phyloP scores from a whole-genome alignment of 2,113 vertebrate species.

The Zeus faber region DNA sequence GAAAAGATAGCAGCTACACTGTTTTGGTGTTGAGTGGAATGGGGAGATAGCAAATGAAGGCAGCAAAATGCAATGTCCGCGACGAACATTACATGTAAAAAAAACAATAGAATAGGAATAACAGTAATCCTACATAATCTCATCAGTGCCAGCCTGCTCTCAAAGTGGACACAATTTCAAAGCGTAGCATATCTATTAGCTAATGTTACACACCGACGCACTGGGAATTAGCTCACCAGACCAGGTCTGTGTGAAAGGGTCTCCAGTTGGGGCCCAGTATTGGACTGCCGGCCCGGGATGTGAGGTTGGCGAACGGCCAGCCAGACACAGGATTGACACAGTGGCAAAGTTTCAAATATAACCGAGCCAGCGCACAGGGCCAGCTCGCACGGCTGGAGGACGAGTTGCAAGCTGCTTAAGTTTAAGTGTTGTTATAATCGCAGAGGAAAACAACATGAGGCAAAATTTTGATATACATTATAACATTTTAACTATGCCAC shows the following conservation, averaged over 20 bases:
- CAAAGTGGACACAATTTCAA: constrained; percentile 35
- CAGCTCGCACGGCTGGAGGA: constrained; percentile 27
- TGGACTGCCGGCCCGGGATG: constrained; percentile 17
- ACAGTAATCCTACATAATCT: constrained; percentile 51
- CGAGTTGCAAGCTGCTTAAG: constrained; percentile 54
- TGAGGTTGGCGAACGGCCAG: constrained; percentile 24
- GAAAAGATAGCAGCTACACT: constrained; percentile 21
- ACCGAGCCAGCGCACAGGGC: neutral
- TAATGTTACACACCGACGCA: constrained; percentile 26
- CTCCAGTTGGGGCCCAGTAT: constrained; percentile 22
- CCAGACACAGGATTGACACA: constrained; percentile 20
- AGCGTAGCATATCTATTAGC: constrained; percentile 8
- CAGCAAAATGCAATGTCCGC: neutral
- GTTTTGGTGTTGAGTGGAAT: constrained; percentile 1
- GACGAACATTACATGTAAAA: constrained; percentile 17
- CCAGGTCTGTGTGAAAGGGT: constrained; percentile 40
- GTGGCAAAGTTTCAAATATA: constrained; percentile 25
- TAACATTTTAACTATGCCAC: constrained; percentile 19
- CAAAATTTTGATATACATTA: too few species aligned
- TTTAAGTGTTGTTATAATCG: constrained; percentile 39
- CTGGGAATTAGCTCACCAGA: constrained; percentile 30
- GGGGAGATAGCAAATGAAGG: neutral
- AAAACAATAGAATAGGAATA: constrained; percentile 44
- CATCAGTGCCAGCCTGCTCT: constrained; percentile 39
- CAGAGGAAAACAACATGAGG: constrained; percentile 6